Base-by-base conservation (phyloP, 2,113 vertebrate species). In the Numida meleagris region DNA sequence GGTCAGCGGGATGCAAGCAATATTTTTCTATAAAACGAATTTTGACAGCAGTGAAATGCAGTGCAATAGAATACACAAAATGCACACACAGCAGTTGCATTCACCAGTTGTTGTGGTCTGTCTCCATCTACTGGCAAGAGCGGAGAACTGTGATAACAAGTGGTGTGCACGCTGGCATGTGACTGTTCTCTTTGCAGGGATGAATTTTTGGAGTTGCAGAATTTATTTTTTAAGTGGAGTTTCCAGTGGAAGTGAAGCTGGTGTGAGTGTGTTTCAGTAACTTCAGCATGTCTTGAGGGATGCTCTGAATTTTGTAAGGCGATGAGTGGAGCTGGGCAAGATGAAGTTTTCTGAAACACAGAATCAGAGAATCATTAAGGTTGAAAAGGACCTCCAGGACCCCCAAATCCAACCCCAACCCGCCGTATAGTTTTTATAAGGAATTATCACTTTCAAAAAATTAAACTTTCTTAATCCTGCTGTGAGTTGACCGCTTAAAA, bases 101-200 rank as follows among this genome's bases (percentile, higher is more conserved):
- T 87, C 62, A 24, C 45, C 40, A 46, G 93, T 42, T 51, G 55
- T 79, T 92, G 74, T 79, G 71, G 61, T 82, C 55, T 95, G 14
- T 82, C 94, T 83, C 96, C 95, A 96, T 82, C 96, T 96, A 70
- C 96, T 91, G 96, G 84, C 70, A 86, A 83, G 61, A 90, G 29
- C 4, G 40, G 43, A 57, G 70, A 72, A 58, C 45, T 71, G 27
- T 57, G 57, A 16, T n/a, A 40, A 45, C 75, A 15, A 46, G 3
- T 1, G 3, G 5, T 3, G 11, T n/a, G 25, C 17, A 0, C 71
- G 74, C 42, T 29, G 33, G 70, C 14, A 12, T 24, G 36, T 6
- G 15, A 38, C 6, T 53, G 1, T 7, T 33, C 10, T 46, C 42
- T 48, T 40, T 12, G 6, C 9, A 13, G 23, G 19, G 8, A 4